These are phyloP conservation scores for Poecilia gillii DNA, from an alignment of 2,797 vertebrate genomes.

Conservation along the genomic window DNA sequence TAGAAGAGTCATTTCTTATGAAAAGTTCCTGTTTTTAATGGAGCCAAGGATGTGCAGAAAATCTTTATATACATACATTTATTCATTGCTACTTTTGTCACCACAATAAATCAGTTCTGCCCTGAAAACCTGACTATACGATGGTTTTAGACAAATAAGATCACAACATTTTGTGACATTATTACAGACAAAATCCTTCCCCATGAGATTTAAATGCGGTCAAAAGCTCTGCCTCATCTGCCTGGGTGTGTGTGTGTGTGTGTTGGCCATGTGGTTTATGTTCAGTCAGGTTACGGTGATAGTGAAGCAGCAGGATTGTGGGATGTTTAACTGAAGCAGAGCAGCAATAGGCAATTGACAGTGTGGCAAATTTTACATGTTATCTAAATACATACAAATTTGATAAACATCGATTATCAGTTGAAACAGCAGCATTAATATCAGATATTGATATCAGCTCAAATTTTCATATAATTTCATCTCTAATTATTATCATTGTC, in stretches of 20 bases:
- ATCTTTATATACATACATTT: not conserved
- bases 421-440: not conserved
- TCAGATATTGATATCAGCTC: not conserved
- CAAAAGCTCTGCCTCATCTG: not conserved
- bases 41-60: not conserved
- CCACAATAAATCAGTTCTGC: not conserved
- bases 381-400: no score
- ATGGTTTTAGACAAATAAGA: not conserved
- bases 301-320: not conserved
- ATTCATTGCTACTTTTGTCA: not conserved
- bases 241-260: no score
- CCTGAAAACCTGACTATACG: not conserved
- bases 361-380: not conserved
- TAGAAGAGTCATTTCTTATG: not conserved
- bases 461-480: not conserved
- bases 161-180: not conserved
- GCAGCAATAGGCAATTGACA: not conserved
- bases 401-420: no score
- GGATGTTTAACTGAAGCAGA: not conserved
- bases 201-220: not conserved
- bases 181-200: not conserved
- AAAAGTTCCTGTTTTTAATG: not conserved
- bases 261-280: not conserved
- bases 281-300: not conserved
- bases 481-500: not conserved